Conservation (phyloP, 2,888 invertebrate genomes). For the Cristatella mucedo region DNA sequence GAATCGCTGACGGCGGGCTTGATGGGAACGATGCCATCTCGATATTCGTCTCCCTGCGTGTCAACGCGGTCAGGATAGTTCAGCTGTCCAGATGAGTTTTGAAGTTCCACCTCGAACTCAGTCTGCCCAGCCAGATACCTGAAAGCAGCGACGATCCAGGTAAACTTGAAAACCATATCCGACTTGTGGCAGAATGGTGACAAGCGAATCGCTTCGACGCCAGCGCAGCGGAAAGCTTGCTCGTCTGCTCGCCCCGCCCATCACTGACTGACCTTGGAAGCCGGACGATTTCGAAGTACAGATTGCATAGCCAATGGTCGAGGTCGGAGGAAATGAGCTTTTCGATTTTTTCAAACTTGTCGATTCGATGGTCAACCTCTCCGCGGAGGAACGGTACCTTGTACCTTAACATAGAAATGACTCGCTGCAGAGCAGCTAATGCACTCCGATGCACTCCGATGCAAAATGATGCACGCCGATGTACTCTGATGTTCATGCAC, state of each 20-base stretch:
- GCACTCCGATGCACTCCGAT: too few relatives aligned
- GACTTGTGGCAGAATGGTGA: too few relatives aligned
- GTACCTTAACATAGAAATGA: constrained; percentile 18
- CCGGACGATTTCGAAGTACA: constrained; percentile 31
- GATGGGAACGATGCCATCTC: too few relatives aligned
- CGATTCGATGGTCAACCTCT: constrained; percentile 25
- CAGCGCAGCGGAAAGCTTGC: too few relatives aligned
- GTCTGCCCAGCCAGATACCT: constrained; percentile 33
- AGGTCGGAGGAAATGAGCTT: constrained; percentile 27
- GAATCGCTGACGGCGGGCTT: too few relatives aligned
- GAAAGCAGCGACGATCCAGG: constrained; percentile 11
- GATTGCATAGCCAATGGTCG: constrained; percentile 34
- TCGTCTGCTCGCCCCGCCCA: too few relatives aligned
- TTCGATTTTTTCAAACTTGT: constrained; percentile 31
- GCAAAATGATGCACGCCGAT: too few relatives aligned
- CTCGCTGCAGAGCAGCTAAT: too few relatives aligned
- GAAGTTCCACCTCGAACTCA: constrained; percentile 34
- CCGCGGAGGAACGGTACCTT: constrained; percentile 29
- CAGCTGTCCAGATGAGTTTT: constrained; percentile 29
- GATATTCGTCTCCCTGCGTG: constrained; percentile 25
- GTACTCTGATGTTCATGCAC: too few relatives aligned
- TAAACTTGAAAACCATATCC: too few relatives aligned
- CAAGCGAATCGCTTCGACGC: too few relatives aligned
- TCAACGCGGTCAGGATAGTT: constrained; percentile 30
- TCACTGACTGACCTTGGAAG: constrained; percentile 26